These are phyloP conservation scores for Bombus pascuorum DNA, from an alignment of 1,140 invertebrate species.

Conservation along the genomic window DNA sequence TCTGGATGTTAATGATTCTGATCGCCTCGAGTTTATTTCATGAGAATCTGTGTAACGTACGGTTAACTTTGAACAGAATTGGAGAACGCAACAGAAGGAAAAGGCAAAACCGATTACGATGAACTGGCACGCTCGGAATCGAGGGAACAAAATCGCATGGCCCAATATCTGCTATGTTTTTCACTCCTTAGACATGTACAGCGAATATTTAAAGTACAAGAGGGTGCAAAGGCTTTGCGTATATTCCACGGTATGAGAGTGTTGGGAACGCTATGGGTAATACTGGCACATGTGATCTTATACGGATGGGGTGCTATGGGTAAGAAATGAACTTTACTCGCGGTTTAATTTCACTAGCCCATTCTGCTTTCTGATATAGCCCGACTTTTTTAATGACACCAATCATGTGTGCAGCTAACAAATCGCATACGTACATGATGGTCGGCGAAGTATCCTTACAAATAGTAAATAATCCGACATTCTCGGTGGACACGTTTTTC, in stretches of 20 bases:
- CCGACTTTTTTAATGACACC: background rate
- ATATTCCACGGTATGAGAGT: slow-evolving; percentile 79
- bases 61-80: background rate
- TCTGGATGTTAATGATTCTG: accelerated
- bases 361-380: background rate
- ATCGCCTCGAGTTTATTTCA: accelerated
- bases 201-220: slow-evolving; percentile 70
- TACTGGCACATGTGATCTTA: slow-evolving; percentile 78
- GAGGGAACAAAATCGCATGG: slow-evolving; percentile 32
- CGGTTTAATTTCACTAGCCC: accelerated
- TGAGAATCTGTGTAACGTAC: accelerated
- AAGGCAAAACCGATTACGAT: slow-evolving; percentile 29
- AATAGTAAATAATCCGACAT: slow-evolving; percentile 76
- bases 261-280: slow-evolving; percentile 82
- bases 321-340: accelerated
- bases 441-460: slow-evolving; percentile 71
- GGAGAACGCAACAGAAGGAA: background rate
- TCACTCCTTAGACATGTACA: slow-evolving; percentile 79
- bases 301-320: slow-evolving; percentile 58
- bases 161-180: slow-evolving; percentile 77
- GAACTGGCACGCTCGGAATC: slow-evolving; percentile 28
- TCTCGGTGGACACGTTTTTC: slow-evolving; percentile 82
- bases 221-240: slow-evolving; percentile 64
- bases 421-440: slow-evolving; percentile 64
- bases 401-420: slow-evolving; percentile 71